phyloP scores from a whole-genome alignment of 2,888 invertebrate species.

The Eilema griseolum region DNA sequence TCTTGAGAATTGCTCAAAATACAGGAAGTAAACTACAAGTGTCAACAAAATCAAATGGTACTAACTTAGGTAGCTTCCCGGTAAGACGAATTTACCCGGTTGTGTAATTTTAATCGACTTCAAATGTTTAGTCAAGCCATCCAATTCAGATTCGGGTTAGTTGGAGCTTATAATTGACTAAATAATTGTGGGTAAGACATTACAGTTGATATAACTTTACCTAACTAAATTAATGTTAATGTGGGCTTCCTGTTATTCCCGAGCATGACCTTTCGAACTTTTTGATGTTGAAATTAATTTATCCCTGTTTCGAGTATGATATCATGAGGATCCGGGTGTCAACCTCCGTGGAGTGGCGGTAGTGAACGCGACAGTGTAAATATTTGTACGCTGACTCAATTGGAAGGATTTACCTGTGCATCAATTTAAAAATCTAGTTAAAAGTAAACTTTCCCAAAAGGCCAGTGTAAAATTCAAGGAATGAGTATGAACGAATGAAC shows the following conservation, averaged over 20 bases:
- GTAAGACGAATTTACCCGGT: not conserved
- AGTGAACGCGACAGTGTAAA: no score
- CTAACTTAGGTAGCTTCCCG: not conserved
- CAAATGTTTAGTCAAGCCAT: slow-evolving; percentile 11
- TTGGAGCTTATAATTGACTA: slow-evolving; percentile 12
- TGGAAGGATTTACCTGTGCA: no score
- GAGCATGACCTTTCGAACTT: not conserved
- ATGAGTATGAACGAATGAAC: no score
- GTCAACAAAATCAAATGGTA: not conserved
- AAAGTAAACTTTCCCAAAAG: no score
- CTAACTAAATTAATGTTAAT: slow-evolving; percentile 5
- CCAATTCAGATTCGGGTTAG: slow-evolving; percentile 6
- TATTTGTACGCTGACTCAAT: no score
- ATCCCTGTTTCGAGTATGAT: not conserved
- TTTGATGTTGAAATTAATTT: not conserved
- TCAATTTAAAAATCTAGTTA: no score
- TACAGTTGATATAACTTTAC: not conserved
- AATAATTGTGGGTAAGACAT: not conserved
- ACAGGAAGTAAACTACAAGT: not conserved
- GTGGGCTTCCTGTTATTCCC: not conserved
- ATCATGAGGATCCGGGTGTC: no score
- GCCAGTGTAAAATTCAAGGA: no score
- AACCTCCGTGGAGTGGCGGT: no score
- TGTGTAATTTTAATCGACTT: slow-evolving; percentile 6
- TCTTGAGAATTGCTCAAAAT: no score